Evolutionary conservation across 2,888 invertebrate species (phyloP), one percentile per base, ranked within the genome.

Genomic region (Lochmaea capreae): DNA sequence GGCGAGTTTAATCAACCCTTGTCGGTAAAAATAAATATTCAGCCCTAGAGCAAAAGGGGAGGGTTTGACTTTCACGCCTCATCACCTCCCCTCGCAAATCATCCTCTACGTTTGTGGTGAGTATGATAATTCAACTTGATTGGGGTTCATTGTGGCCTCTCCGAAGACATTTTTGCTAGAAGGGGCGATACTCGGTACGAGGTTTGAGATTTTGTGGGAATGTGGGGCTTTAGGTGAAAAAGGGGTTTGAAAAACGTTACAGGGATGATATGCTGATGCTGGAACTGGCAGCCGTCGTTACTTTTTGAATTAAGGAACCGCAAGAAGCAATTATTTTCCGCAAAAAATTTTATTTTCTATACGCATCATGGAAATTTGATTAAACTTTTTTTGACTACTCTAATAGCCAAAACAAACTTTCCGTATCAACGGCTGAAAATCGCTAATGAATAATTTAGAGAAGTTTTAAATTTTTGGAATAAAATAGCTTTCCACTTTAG

Each of bases 121-220:
- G 83, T 85, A 85, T 85, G 84, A 86, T 87, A 87, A 86, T 86
- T 86, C 86, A 80, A 81, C 80, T 83, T 86, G 86, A 87, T 87
- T 86, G 85, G 84, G 84, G 86, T 85, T 84, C 84, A 84, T 83
- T 84, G 82, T 81, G 80, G 81, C 79, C 72, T 77, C 74, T 76
- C 82, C 76, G 70, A 80, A 79, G 79, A 81, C 82, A 63, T 63
- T 63, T 22, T 12, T n/a, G 6, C 81, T 77, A 81, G 72, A 65
- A 76, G 76, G 78, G 75, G 79, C 77, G 75, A 54, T 65, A 43
- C 63, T 61, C 62, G 22, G 63, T 57, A 42, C 42, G 62, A 39
- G 14, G 42, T 16, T 61, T 18, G 11, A 42, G 62, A 63, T 63
- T 63, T 42, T 63, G 62, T 43, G 11, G 22, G 62, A 16, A 63